Evolutionary conservation across 2,113 vertebrate genomes (phyloP).

Genomic region (Buteo buteo): DNA sequence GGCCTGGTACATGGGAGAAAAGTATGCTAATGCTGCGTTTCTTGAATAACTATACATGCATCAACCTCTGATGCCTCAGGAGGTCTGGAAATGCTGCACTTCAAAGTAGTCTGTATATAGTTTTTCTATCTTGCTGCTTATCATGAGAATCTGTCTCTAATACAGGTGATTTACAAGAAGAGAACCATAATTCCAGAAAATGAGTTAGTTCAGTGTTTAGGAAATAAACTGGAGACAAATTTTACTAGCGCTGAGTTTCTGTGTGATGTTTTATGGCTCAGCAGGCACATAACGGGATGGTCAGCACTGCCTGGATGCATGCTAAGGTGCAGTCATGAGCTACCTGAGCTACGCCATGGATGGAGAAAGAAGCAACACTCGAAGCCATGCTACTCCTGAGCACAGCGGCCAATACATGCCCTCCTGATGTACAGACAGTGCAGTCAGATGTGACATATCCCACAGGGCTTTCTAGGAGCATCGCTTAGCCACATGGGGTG

Average conservation of each 20-base stretch:
- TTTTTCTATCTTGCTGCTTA: neutral
- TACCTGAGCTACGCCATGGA: neutral
- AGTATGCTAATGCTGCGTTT: neutral
- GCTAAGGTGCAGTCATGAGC: neutral
- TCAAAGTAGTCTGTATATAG: neutral
- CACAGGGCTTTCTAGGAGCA: neutral
- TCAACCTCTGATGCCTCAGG: neutral
- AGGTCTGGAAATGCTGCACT: neutral
- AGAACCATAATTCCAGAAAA: neutral
- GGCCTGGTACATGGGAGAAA: neutral
- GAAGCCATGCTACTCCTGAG: neutral
- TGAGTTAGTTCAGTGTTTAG: neutral
- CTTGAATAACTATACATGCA: neutral
- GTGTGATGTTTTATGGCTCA: neutral
- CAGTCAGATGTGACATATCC: neutral
- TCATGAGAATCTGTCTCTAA: neutral
- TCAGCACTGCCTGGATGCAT: neutral
- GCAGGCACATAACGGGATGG: neutral
- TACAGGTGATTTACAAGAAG: neutral
- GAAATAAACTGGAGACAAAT: neutral
- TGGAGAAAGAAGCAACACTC: accelerated
- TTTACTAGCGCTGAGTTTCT: neutral
- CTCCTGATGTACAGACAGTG: neutral
- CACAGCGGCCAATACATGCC: neutral
- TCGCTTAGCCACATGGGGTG: neutral